Evolutionary conservation across 1,140 invertebrate species (phyloP).

Genomic region (Rhagoletis zephyria): DNA sequence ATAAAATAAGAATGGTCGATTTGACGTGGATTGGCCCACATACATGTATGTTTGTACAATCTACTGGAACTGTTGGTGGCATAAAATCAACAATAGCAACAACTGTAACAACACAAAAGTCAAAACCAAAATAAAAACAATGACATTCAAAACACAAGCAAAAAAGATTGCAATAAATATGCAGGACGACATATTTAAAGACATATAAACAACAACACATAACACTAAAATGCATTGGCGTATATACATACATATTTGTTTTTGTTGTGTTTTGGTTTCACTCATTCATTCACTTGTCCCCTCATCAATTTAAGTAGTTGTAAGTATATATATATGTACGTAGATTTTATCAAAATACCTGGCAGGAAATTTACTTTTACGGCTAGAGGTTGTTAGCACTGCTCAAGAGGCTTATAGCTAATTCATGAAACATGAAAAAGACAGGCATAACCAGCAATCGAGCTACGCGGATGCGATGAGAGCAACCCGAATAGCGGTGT

Average conservation of each 20-base stretch:
- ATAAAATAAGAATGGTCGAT: too few relatives aligned
- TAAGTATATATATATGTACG: background rate
- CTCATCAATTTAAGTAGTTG: background rate
- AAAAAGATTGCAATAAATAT: background rate
- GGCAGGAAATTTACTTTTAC: too few relatives aligned
- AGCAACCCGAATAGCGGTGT: too few relatives aligned
- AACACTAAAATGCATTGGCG: background rate
- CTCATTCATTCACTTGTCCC: background rate
- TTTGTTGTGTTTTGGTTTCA: slow-evolving; percentile 24
- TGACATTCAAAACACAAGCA: background rate
- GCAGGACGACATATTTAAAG: background rate
- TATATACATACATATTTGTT: background rate
- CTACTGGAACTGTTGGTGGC: background rate
- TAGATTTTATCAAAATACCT: too few relatives aligned
- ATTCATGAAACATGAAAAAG: too few relatives aligned
- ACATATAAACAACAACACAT: slow-evolving; percentile 9
- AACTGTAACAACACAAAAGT: slow-evolving; percentile 5
- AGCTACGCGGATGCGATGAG: too few relatives aligned
- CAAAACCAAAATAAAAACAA: slow-evolving; percentile 48
- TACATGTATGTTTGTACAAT: background rate
- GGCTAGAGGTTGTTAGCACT: too few relatives aligned
- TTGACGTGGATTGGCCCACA: background rate
- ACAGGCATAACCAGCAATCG: too few relatives aligned
- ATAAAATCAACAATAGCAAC: slow-evolving; percentile 24
- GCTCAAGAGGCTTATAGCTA: too few relatives aligned